Evolutionary conservation across 2,888 invertebrate species (phyloP), one percentile per base, ranked within the genome.

Genomic region (Myathropa florea): DNA sequence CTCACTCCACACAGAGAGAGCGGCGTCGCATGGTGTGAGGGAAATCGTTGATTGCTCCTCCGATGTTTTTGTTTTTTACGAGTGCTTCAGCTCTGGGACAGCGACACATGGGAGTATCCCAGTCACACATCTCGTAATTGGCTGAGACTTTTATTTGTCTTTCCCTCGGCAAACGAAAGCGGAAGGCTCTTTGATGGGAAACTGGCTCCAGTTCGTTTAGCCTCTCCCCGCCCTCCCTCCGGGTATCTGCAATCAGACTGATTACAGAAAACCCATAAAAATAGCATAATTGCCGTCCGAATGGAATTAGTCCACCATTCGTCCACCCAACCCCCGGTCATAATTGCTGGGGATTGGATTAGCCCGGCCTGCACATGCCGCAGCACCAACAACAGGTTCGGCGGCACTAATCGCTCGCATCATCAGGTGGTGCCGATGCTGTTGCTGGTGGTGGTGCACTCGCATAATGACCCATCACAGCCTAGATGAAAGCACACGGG

Each of bases 81-180:
- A n/a, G n/a, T n/a, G 61, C 33, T 10, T 7, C 65, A 46, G n/a
- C 14, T 68, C 55, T 79, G 81, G 67, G 71, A 81, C 57, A 63
- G 53, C 63, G 23, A 23, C 75, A 70, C 65, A 63, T 81, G 64
- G 36, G 68, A 81, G 72, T 73, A 73, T 85, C 77, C 68, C 81
- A 85, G 77, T 80, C 63, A 39, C 39, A 65, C 39, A 65, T 33
- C n/a, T 10, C 68, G 53, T 81, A 82, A 85, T 85, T 85, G 85
- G 64, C 85, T 85, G 85, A 73, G 85, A 85, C 36, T 77, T 77
- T 85, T 70, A 77, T 77, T 77, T 81, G 68, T 72, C 63, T 77
- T 60, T 77, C 46, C 60, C 60, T 59, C 26, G 14, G 6, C 21
- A 67, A 70, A 59, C 55, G 26, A 55, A 75, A 79, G 64, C 84